Conservation (phyloP, 2,113 vertebrate species). For the Apus apus region DNA sequence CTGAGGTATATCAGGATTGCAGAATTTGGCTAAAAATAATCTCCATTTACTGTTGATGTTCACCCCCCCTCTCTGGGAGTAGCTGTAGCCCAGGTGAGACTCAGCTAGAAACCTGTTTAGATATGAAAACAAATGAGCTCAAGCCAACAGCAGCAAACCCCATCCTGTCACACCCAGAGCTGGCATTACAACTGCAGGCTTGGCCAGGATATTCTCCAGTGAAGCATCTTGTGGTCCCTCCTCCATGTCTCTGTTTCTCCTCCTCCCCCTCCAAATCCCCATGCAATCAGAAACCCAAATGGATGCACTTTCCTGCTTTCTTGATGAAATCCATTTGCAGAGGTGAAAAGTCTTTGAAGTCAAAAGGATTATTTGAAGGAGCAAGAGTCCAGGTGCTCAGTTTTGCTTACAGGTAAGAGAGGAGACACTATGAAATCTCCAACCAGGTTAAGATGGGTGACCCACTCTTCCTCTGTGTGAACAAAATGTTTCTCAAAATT, state of each 20-base stretch:
- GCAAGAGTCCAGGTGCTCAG: background rate
- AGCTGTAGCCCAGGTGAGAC: background rate
- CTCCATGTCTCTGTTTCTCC: background rate
- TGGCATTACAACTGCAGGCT: background rate
- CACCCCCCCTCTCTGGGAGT: background rate
- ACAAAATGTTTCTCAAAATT: background rate
- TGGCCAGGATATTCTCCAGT: background rate
- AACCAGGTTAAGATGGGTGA: fast-evolving
- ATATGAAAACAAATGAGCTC: background rate
- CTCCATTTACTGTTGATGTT: background rate
- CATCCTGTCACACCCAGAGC: background rate
- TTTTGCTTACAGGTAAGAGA: background rate
- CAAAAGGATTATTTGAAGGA: background rate
- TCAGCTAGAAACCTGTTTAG: background rate
- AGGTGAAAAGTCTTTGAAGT: background rate
- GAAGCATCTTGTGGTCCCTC: background rate
- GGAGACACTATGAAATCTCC: background rate
- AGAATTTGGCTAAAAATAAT: conserved; percentile 55
- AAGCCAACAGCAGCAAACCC: background rate
- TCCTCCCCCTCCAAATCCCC: background rate
- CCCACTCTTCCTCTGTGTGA: background rate
- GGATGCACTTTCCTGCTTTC: background rate
- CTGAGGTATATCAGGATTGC: conserved; percentile 29
- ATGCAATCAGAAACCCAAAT: background rate
- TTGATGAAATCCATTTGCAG: background rate